Evolutionary conservation across 1,140 invertebrate species (phyloP).

Genomic region (Habropoda laboriosa): DNA sequence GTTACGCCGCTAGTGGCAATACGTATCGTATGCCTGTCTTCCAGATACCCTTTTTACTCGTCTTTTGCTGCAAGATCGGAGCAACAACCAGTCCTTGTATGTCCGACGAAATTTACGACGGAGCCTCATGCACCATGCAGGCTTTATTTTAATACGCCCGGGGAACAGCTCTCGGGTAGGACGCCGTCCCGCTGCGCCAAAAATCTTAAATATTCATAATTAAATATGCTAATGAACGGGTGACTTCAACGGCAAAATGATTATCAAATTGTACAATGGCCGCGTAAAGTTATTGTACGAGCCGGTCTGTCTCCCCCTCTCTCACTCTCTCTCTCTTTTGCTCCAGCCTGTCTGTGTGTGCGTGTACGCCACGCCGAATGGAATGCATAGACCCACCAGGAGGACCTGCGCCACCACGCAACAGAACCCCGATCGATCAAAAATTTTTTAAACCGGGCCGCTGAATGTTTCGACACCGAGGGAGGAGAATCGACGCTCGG

Average conservation of each 20-base stretch:
- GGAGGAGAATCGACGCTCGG: background rate
- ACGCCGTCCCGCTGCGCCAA: slow-evolving; percentile 76
- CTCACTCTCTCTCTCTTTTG: too few relatives aligned
- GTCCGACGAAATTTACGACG: slow-evolving; percentile 78
- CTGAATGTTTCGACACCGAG: slow-evolving; percentile 7
- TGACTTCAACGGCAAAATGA: slow-evolving; percentile 79
- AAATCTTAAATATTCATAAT: slow-evolving; percentile 82
- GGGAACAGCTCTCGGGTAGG: slow-evolving; percentile 52
- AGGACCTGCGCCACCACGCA: slow-evolving; percentile 1
- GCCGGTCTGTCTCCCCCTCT: too few relatives aligned
- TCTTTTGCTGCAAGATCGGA: slow-evolving; percentile 72
- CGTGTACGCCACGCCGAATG: slow-evolving; percentile 2
- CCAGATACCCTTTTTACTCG: slow-evolving; percentile 69
- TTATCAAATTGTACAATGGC: slow-evolving; percentile 79
- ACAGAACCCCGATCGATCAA: slow-evolving; percentile 41
- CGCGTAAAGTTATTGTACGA: slow-evolving; percentile 60
- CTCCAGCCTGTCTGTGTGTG: too few relatives aligned
- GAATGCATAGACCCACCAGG: slow-evolving; percentile 47
- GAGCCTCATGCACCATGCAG: slow-evolving; percentile 73
- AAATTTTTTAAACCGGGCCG: slow-evolving; percentile 40
- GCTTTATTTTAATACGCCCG: slow-evolving; percentile 78
- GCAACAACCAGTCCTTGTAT: slow-evolving; percentile 73
- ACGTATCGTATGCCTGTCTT: slow-evolving; percentile 73
- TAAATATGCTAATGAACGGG: slow-evolving; percentile 81
- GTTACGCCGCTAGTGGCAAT: slow-evolving; percentile 67